Conservation (phyloP, 2,797 vertebrate genomes). For the Harpagifer antarcticus region DNA sequence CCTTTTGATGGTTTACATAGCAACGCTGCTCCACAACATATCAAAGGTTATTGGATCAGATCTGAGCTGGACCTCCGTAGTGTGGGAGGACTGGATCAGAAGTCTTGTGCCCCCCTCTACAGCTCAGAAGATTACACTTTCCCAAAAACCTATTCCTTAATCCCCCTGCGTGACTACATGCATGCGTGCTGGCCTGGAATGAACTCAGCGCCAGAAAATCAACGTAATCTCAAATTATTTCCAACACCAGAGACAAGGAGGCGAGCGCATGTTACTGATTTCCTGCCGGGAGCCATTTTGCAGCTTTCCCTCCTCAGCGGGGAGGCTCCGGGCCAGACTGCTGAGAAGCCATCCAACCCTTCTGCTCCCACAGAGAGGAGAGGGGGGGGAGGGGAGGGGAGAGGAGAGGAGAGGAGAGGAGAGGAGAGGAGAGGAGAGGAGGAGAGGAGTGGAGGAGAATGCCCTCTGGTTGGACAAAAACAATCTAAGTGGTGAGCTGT, state of each 20-base stretch:
- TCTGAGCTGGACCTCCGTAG: neutral
- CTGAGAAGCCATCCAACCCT: conserved; percentile 19
- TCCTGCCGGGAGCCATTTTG: conserved; percentile 63
- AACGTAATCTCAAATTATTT: conserved; percentile 51
- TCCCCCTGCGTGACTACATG: conserved; percentile 28
- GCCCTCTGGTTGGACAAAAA: conserved; percentile 6
- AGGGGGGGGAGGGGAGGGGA: too few relatives aligned
- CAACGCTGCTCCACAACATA: neutral
- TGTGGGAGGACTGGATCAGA: neutral
- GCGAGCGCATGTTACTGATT: conserved; percentile 65
- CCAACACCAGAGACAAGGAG: conserved; percentile 50
- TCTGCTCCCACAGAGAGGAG: conserved; percentile 10
- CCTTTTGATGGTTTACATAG: neutral
- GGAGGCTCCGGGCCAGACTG: conserved; percentile 35
- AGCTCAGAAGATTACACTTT: conserved; percentile 12
- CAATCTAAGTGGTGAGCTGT: neutral
- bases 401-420: neutral
- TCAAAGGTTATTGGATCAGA: neutral
- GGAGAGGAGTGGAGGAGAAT: neutral
- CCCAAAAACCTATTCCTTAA: conserved; percentile 25
- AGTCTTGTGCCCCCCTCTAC: neutral
- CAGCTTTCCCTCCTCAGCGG: conserved; percentile 39
- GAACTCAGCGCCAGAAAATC: conserved; percentile 6
- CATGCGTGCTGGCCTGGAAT: conserved; percentile 37
- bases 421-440: neutral